Evolutionary conservation across 2,113 vertebrate species (phyloP).

Genomic region (Choloepus hoffmanni): DNA sequence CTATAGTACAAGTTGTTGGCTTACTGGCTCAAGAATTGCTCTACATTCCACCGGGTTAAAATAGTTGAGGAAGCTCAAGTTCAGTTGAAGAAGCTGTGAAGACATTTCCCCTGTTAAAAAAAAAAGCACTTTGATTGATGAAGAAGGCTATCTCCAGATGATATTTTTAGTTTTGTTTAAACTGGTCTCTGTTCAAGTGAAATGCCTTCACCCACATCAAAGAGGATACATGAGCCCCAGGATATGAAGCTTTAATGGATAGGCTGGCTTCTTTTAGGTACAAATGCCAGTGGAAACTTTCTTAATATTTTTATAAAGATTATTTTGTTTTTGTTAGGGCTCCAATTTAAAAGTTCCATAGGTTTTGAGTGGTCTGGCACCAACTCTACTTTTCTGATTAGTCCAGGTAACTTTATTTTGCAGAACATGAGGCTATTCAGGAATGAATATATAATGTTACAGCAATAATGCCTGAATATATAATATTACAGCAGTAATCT

Average conservation of each 20-base stretch:
- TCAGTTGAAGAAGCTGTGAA: slow-evolving; percentile 2
- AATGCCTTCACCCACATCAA: slow-evolving; percentile 11
- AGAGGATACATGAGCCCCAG: not conserved
- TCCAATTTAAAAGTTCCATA: slow-evolving; percentile 44
- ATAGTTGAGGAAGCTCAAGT: not conserved
- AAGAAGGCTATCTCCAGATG: not conserved
- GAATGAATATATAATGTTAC: not conserved
- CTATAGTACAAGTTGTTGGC: not conserved
- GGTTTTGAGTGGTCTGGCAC: slow-evolving; percentile 38
- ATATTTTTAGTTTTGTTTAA: slow-evolving; percentile 59
- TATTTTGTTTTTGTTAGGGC: slow-evolving; percentile 9
- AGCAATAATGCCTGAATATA: not conserved
- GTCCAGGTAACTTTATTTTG: slow-evolving; percentile 24
- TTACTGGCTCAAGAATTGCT: slow-evolving; percentile 36
- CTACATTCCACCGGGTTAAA: not conserved
- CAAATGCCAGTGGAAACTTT: slow-evolving; percentile 47
- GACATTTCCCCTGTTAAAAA: not conserved
- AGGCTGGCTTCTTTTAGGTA: slow-evolving; percentile 29
- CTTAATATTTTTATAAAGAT: slow-evolving; percentile 41
- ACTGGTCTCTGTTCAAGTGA: slow-evolving; percentile 21
- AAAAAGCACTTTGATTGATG: not conserved
- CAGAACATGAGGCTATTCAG: not conserved
- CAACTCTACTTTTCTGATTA: not conserved
- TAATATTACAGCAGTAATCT: not conserved
- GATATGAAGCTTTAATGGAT: slow-evolving; percentile 49